Percentiles rank a stretch among this genome's conserved stretches.
Conservation (phyloP, 2,888 invertebrate species). For the Tortricodes alternella region DNA sequence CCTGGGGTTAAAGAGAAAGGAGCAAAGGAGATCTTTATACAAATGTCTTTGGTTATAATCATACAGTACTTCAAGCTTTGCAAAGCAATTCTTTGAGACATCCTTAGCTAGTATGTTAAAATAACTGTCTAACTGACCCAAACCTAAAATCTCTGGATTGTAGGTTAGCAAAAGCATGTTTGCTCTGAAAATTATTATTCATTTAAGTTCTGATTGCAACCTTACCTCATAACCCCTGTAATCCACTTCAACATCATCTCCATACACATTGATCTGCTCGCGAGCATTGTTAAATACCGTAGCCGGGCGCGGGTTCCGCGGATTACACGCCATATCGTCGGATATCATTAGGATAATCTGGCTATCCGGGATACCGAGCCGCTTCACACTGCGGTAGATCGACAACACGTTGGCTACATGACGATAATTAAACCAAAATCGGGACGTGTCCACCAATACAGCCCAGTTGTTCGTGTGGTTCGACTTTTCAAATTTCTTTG, state of each 20-base stretch:
- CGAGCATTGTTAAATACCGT: conserved; percentile 99
- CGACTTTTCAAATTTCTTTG: conserved; percentile 82
- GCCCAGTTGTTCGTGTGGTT: conserved; percentile 99
- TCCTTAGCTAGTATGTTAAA: too few relatives aligned
- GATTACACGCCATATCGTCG: conserved; percentile 99
- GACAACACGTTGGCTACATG: conserved; percentile 99
- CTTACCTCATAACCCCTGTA: conserved; percentile 95
- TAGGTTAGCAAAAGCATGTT: too few relatives aligned
- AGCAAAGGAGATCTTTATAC: too few relatives aligned
- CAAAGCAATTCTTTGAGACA: too few relatives aligned
- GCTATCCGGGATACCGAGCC: conserved; percentile 98
- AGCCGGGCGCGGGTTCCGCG: conserved; percentile 97
- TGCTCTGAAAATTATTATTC: too few relatives aligned
- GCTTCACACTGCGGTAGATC: conserved; percentile 98
- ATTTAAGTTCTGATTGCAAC: background rate
- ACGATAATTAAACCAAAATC: conserved; percentile 99
- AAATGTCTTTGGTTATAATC: too few relatives aligned
- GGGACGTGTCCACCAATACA: conserved; percentile 98
- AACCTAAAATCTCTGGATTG: too few relatives aligned
- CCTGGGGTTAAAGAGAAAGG: conserved; percentile 83
- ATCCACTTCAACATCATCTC: conserved; percentile 99
- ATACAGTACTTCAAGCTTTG: too few relatives aligned
- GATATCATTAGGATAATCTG: conserved; percentile 99
- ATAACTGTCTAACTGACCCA: too few relatives aligned
- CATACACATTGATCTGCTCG: conserved; percentile 99